Base-by-base conservation (phyloP, 2,888 invertebrate species). In the Ectemnius continuus region DNA sequence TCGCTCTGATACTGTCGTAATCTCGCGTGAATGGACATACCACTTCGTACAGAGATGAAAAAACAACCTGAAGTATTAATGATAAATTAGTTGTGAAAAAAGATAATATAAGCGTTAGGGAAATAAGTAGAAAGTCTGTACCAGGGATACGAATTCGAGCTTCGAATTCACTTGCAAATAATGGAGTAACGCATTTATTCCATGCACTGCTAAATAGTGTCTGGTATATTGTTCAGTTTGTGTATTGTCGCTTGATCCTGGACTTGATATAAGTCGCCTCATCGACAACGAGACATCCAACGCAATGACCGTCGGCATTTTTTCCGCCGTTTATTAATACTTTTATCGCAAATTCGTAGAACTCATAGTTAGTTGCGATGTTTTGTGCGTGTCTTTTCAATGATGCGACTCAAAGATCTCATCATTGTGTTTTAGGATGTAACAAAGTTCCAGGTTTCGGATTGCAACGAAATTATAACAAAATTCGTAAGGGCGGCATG, bases 11-110 rank as follows among this genome's bases (percentile, higher is more conserved):
- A 46, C 92, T 92, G 75, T 96, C 97, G 91, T 96, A 96, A 85
- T 98, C 98, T 70, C 98, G 92, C 0, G 98, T 98, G 87, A 98
- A 99, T 18, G 96, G 94, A 52, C 96, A 95, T 46, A 96, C 93
- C 66, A 97, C 94, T 92, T 92, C 92, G 78, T 91, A 92, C 1
- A 91, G 79, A 0, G 92, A 92, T 1, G 93, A 93, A 83, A 92
- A 93, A 76, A 92, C 90, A 68, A 92, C 89, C 93, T 93, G 82
- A 57, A 64, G 5, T 3, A 28, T 18, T 4, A 13, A 58, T 6
- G 14, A 65, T 28, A 61, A 4, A 2, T 18, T 62, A 64, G 26
- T 16, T 14, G 11, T 36, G 28, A 36, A 5, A n/a, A 16, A 58
- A 62, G 23, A 8, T 56, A 18, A 18, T 8, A 28, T 6, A 2